Evolutionary conservation across 2,113 vertebrate species (phyloP), one percentile per base, ranked within the genome.

Genomic region (Mesembrinibis cayennensis): DNA sequence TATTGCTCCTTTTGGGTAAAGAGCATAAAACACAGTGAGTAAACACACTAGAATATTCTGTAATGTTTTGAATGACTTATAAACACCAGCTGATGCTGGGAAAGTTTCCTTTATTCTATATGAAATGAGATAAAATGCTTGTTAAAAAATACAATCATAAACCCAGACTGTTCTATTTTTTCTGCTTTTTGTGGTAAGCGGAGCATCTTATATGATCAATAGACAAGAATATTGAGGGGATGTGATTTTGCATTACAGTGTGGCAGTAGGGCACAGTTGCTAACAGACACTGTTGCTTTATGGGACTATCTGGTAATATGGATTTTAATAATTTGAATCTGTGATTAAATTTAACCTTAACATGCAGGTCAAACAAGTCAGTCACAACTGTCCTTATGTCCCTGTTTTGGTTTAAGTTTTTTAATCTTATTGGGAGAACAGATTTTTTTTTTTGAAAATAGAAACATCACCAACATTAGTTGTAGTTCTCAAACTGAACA

Each of bases 261-360:
- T 23, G 14, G 7, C 26, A 62, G 17, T 26, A 71, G 5, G 4
- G 2, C 4, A 15, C 7, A 77, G 14, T 12, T 65, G 18, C 5
- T 71, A 36, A 42, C 14, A 44, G 20, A 1, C 7, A 9, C 4
- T 63, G 18, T 27, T 93, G 29, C 9, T 79, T 4, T 45, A 17
- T 53, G 17, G 6, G 12, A 53, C 11, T 77, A 3, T 20, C 29
- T 63, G 15, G 7, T 79, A 16, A 34, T 29, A 82, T 0, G 0
- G 25, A 50, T 89, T 72, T 71, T 22, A 69, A 59, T 52, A 80
- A 12, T 8, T 58, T 73, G 22, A 59, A 36, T 26, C 9, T 20
- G 3, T 62, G 53, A 49, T 34, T 66, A 63, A 90, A 67, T 72
- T 55, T 42, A 42, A 65, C 22, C 21, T n/a, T 40, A 69, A 61